These are phyloP conservation scores for Amazonetta brasiliensis DNA, from an alignment of 2,797 vertebrate genomes.

Conservation along the genomic window DNA sequence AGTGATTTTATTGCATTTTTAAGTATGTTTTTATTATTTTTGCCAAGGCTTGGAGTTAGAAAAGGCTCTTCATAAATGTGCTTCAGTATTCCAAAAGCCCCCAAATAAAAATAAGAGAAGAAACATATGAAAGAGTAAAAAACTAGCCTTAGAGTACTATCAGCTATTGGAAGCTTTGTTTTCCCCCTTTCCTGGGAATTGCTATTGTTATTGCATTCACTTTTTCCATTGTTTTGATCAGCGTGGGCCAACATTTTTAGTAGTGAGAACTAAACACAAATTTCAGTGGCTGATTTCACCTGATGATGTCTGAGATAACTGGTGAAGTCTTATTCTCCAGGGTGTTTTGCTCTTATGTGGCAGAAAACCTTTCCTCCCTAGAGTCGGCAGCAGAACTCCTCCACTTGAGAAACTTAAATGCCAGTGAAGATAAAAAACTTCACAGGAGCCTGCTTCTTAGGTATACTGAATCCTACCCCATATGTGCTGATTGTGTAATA, in stretches of 20 bases:
- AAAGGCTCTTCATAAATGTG: background rate
- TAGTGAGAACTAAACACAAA: background rate
- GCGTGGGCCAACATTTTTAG: background rate
- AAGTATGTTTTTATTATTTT: background rate
- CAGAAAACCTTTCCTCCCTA: background rate
- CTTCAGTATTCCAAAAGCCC: background rate
- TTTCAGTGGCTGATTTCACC: background rate
- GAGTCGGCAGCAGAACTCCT: background rate
- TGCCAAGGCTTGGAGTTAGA: background rate
- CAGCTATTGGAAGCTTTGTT: background rate
- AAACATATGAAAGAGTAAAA: background rate
- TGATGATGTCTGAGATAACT: background rate
- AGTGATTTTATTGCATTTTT: background rate
- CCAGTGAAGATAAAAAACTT: background rate
- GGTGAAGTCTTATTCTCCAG: background rate
- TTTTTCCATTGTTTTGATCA: background rate
- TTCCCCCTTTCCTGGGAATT: background rate
- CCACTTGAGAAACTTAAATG: background rate
- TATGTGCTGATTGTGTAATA: background rate
- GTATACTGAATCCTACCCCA: background rate
- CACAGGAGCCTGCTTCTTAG: background rate
- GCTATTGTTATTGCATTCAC: background rate
- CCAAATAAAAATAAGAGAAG: background rate
- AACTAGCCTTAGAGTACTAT: background rate
- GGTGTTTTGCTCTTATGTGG: background rate